Percentiles rank a stretch among this genome's conserved stretches.
These are phyloP conservation scores for Nephotettix cincticeps DNA, from an alignment of 1,140 invertebrate genomes.

Conservation along the genomic window DNA sequence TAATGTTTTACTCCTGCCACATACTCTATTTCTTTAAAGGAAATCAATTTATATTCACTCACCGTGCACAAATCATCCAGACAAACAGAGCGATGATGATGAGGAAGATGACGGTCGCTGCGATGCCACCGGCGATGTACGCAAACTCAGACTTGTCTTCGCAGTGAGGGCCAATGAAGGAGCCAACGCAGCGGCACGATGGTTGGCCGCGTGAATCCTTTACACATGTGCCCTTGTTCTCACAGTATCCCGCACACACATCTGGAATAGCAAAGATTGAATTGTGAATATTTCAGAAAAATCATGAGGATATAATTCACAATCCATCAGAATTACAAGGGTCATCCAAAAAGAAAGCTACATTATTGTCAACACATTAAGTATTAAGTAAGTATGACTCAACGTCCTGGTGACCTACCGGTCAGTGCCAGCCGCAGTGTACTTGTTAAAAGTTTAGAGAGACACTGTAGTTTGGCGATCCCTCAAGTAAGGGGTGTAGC, in stretches of 20 bases:
- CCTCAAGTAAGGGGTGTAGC: too few relatives aligned
- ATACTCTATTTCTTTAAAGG: too few relatives aligned
- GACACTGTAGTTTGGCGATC: too few relatives aligned
- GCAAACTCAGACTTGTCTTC: conserved; percentile 91
- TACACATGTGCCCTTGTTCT: conserved; percentile 89
- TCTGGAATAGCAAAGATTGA: conserved; percentile 54
- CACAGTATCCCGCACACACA: conserved; percentile 83
- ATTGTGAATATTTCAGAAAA: background rate
- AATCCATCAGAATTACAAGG: too few relatives aligned
- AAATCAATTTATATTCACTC: conserved; percentile 36
- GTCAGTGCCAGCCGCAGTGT: too few relatives aligned
- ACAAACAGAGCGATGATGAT: conserved; percentile 90
- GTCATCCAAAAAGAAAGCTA: too few relatives aligned
- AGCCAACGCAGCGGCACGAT: conserved; percentile 84
- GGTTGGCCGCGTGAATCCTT: conserved; percentile 82
- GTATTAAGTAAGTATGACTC: too few relatives aligned
- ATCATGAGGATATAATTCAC: too few relatives aligned
- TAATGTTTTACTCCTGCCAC: too few relatives aligned
- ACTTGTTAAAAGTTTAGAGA: too few relatives aligned
- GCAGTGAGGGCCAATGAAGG: conserved; percentile 89
- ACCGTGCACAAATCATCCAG: conserved; percentile 96
- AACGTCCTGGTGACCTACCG: too few relatives aligned
- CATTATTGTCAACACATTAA: too few relatives aligned
- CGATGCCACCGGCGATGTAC: conserved; percentile 91
- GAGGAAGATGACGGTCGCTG: conserved; percentile 86